Evolutionary conservation across 2,113 vertebrate species (phyloP), one percentile per base, ranked within the genome.

Genomic region (Conger conger): DNA sequence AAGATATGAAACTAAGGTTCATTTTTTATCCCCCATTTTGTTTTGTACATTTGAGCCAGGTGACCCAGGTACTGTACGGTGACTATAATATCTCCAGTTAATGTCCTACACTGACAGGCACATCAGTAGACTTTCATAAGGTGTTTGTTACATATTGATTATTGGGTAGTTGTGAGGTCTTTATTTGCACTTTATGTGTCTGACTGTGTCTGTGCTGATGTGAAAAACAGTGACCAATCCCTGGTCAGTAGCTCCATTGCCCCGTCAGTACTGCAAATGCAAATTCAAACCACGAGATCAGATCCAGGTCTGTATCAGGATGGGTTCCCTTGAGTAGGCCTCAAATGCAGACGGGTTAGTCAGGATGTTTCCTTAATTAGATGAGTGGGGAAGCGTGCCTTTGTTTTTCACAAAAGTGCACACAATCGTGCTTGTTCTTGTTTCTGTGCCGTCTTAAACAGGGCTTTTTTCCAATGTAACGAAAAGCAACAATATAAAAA

Each of bases 111-210:
- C 45, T 85, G 83, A 87, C 81, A 83, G 76, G 33, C n/a, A 86
- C 45, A 89, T 0, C 20, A 82, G 82, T 83, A 86, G 85, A 86
- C 83, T 40, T 63, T 80, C 76, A 73, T 79, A 81, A 20, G 0
- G 86, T 7, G 86, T 78, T 83, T 33, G 76, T 78, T 78, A 20
- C 73, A 37, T 83, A 36, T 85, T 83, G 76, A 83, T 88, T 92
- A 86, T 89, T 86, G 89, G 89, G 88, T 84, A 87, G 86, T 81
- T 81, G 73, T 82, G 20, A n/a, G 80, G 53, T 23, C 54, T 79
- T 35, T 57, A 6, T 85, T 85, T 76, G 82, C 78, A 84, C 79
- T 86, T 86, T 76, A 86, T 84, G 37, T 54, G 57, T 83, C 63
- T 38, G 42, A 80, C n/a, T 76, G 42, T 82, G 20, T 80, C 82